These are phyloP conservation scores for Hyles euphorbiae DNA, from an alignment of 1,140 invertebrate genomes.

Conservation along the genomic window DNA sequence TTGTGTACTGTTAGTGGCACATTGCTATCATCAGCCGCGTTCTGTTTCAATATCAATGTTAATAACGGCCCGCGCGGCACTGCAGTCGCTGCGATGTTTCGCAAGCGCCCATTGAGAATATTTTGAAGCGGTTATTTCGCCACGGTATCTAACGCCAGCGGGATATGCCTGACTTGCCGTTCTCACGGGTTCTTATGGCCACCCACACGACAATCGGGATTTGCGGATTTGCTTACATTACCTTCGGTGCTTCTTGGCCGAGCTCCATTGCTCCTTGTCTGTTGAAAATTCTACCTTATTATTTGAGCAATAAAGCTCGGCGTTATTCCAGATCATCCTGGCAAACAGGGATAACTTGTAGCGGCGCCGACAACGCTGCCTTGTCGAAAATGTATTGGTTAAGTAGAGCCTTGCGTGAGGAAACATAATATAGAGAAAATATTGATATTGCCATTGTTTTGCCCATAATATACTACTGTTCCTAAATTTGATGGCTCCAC, in stretches of 20 bases:
- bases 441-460: slow-evolving; percentile 15
- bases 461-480: neutral
- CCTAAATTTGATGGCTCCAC: neutral
- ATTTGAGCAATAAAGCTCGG: slow-evolving; percentile 11
- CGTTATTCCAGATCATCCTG: neutral
- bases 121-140: slow-evolving; percentile 43
- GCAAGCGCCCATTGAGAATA: slow-evolving; percentile 18
- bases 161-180: slow-evolving; percentile 17
- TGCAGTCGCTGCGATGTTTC: slow-evolving; percentile 12
- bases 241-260: slow-evolving; percentile 13
- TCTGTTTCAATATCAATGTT: slow-evolving; percentile 5
- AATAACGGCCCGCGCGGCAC: neutral
- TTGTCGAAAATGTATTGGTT: slow-evolving; percentile 22
- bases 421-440: slow-evolving; percentile 26
- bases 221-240: slow-evolving; percentile 31
- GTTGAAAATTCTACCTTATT: slow-evolving; percentile 14
- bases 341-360: slow-evolving; percentile 11
- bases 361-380: slow-evolving; percentile 12
- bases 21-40: neutral
- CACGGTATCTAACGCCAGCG: slow-evolving; percentile 29
- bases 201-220: slow-evolving; percentile 31
- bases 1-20: neutral
- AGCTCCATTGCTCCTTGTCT: slow-evolving; percentile 7
- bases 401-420: slow-evolving; percentile 23
- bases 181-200: slow-evolving; percentile 32